Evolutionary conservation across 2,113 vertebrate genomes (phyloP).

Genomic region (Mustelus asterias): DNA sequence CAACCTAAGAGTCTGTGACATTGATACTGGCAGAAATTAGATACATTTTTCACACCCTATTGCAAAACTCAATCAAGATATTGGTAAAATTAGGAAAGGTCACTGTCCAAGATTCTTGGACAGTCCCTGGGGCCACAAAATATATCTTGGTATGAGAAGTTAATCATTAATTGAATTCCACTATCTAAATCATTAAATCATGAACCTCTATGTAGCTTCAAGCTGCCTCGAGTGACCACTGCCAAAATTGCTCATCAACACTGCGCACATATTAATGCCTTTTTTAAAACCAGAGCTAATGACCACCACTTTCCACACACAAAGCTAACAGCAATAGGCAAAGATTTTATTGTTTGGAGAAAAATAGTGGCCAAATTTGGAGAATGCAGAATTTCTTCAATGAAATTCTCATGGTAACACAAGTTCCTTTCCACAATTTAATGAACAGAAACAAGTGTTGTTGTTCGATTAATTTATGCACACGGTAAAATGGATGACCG

Average conservation of each 20-base stretch:
- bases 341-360: too few species aligned
- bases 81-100: not conserved
- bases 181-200: not conserved
- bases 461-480: too few species aligned
- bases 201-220: not conserved
- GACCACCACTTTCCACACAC: not conserved
- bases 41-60: not conserved
- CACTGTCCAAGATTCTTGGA: not conserved
- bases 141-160: not conserved
- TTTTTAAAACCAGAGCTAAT: not conserved
- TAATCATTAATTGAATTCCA: not conserved
- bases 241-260: not conserved
- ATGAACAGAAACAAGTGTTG: too few species aligned
- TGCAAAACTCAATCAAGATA: not conserved
- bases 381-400: not conserved
- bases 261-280: not conserved
- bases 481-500: too few species aligned
- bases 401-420: not conserved
- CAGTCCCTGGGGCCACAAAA: not conserved
- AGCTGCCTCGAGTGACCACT: not conserved
- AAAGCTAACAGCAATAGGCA: not conserved
- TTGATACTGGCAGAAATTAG: not conserved
- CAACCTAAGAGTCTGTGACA: not conserved
- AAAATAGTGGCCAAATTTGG: not conserved
- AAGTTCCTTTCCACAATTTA: not conserved